phyloP scores from a whole-genome alignment of 2,888 invertebrate genomes.

The Eurytoma adleriae region DNA sequence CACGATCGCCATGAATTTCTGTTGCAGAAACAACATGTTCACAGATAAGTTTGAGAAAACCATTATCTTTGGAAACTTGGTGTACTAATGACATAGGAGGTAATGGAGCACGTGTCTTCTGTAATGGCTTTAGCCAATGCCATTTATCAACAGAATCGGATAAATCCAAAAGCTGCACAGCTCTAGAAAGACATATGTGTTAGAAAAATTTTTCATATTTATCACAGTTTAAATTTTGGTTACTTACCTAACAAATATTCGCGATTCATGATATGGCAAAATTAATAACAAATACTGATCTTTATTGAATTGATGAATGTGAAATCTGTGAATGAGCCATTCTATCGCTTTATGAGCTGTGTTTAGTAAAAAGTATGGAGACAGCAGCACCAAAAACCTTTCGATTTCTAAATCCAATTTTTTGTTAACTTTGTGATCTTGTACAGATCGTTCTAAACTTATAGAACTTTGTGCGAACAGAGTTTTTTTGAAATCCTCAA shows the following conservation, averaged over 20 bases:
- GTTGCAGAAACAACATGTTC: slow-evolving; percentile 79
- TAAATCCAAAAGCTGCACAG: slow-evolving; percentile 87
- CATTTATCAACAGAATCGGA: slow-evolving; percentile 81
- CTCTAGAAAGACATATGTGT: slow-evolving; percentile 66
- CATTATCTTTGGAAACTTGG: slow-evolving; percentile 82
- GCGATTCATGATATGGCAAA: slow-evolving; percentile 95
- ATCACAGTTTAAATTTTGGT: slow-evolving; percentile 7
- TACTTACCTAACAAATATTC: slow-evolving; percentile 85
- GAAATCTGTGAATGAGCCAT: slow-evolving; percentile 94
- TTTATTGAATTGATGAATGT: slow-evolving; percentile 92
- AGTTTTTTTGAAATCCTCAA: slow-evolving; percentile 84
- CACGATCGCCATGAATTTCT: slow-evolving; percentile 79
- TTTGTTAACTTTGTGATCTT: slow-evolving; percentile 85
- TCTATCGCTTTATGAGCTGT: slow-evolving; percentile 94
- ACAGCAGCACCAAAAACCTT: slow-evolving; percentile 87
- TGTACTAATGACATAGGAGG: slow-evolving; percentile 85
- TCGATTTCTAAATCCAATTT: slow-evolving; percentile 86
- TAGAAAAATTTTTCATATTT: slow-evolving; percentile 9
- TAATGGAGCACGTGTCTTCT: slow-evolving; percentile 86
- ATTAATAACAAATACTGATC: slow-evolving; percentile 88
- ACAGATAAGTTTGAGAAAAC: slow-evolving; percentile 82
- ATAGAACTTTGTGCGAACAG: slow-evolving; percentile 88
- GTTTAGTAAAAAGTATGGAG: slow-evolving; percentile 92
- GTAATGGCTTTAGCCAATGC: slow-evolving; percentile 86
- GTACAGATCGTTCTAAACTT: slow-evolving; percentile 88